Percentiles rank a stretch among this genome's conserved stretches.
phyloP scores from a whole-genome alignment of 2,797 vertebrate species.

The Pseudochirops cupreus region DNA sequence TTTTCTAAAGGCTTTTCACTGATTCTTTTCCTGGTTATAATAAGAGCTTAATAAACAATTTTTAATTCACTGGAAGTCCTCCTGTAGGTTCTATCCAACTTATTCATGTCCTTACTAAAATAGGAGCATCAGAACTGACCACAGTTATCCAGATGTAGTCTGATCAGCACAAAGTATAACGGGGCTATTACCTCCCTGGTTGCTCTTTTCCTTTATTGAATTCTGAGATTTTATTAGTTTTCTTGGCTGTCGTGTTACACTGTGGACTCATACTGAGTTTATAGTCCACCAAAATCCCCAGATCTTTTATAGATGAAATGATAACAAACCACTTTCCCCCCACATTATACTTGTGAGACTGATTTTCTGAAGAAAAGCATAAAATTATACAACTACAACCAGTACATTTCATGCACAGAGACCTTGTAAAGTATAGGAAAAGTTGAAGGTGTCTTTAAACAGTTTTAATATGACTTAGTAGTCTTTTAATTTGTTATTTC shows the following conservation, averaged over 20 bases:
- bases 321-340: background rate
- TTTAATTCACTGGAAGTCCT: background rate
- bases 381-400: background rate
- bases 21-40: constrained; percentile 11
- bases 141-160: background rate
- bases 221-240: background rate
- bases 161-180: background rate
- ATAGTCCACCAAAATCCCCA: background rate
- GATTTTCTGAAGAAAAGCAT: background rate
- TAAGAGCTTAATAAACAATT: background rate
- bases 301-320: background rate
- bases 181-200: background rate
- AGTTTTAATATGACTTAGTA: background rate
- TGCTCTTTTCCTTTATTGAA: background rate
- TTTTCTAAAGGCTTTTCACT: background rate
- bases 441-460: background rate
- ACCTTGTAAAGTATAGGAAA: background rate
- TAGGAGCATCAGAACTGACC: background rate
- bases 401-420: background rate
- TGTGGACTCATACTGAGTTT: background rate
- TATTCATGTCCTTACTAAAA: background rate
- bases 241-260: background rate
- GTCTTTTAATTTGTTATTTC: background rate
- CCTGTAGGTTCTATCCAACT: constrained; percentile 4
- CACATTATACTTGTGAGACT: background rate